Percentiles rank a stretch among this genome's conserved stretches.
These are phyloP conservation scores for Characodon lateralis DNA, from an alignment of 2,797 vertebrate genomes.

Conservation along the genomic window DNA sequence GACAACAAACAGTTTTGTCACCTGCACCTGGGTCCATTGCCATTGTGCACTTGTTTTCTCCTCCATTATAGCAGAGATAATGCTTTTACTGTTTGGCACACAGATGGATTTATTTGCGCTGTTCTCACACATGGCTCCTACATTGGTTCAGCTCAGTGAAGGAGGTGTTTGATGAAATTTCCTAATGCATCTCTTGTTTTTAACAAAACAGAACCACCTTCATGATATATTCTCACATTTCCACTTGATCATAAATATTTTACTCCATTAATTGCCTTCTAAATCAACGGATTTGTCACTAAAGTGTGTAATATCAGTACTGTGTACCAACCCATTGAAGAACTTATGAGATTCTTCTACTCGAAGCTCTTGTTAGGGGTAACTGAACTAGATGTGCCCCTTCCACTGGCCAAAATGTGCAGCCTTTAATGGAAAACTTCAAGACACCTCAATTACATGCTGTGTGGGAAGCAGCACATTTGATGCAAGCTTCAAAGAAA, in stretches of 20 bases:
- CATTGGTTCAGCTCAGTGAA: constrained; percentile 20
- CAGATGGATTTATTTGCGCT: constrained; percentile 31
- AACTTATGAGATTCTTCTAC: background rate
- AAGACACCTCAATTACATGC: constrained; percentile 12
- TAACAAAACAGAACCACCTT: constrained; percentile 28
- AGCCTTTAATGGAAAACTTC: constrained; percentile 17
- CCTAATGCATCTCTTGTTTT: constrained; percentile 27
- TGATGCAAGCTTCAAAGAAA: constrained; percentile 29
- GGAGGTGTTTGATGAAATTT: constrained; percentile 16
- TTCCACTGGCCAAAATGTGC: constrained; percentile 9
- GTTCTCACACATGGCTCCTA: constrained; percentile 21
- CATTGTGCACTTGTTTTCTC: constrained; percentile 50
- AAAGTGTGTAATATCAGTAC: constrained; percentile 22
- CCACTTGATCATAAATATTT: constrained; percentile 22
- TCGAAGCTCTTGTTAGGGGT: too few species aligned
- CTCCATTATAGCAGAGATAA: constrained; percentile 46
- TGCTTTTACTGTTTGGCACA: constrained; percentile 43
- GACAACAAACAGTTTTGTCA: constrained; percentile 62
- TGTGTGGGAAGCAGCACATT: background rate
- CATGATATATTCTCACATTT: constrained; percentile 36
- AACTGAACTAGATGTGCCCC: too few species aligned
- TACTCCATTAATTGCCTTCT: background rate
- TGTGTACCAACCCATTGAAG: constrained; percentile 10
- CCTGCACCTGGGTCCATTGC: constrained; percentile 65
- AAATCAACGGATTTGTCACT: background rate